Evolutionary conservation across 2,113 vertebrate genomes (phyloP), one percentile per base, ranked within the genome.

Genomic region (Eptesicus fuscus): DNA sequence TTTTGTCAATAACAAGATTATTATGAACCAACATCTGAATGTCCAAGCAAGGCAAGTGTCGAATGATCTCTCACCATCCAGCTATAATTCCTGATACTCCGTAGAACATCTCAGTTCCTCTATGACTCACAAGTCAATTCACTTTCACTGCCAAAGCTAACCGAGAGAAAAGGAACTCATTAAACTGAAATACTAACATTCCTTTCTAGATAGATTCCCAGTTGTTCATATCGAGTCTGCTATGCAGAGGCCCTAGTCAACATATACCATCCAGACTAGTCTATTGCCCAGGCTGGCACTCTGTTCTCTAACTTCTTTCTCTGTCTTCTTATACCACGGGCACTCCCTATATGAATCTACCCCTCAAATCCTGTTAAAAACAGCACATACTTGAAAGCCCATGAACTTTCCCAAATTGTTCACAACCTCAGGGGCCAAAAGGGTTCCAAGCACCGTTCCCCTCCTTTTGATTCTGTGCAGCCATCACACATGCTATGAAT

Each of bases 281-380:
- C 79, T n/a, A 56, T 70, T 77, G 73, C 37, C 32, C 42, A 65
- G 9, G 13, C 35, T 83, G 70, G 5, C 2, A 10, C 16, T 37
- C 56, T 93, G 22, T 74, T 83, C 77, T 78, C n/a, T 70, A 79
- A 79, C n/a, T 84, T 92, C 61, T 94, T 91, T 69, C 40, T 88
- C 79, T 84, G 79, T 82, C 53, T 91, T 76, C 56, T 88, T 94
- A 80, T 56, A 35, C 83, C 51, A 22, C 5, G 9, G 71, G 20
- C 20, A 79, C 37, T 90, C 16, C 70, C 67, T 73, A 3, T 53
- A 35, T 13, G 35, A 11, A 80, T 79, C 37, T 89, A 2, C 35
- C 40, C 40, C 88, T 95, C 65, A 63, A 69, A 82, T 88, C 67
- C 25, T 73, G 49, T 80, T 82, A 56, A 92, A 93, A 90, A 77